These are phyloP conservation scores for Melanerpes formicivorus DNA, from an alignment of 2,113 vertebrate genomes.

Conservation along the genomic window DNA sequence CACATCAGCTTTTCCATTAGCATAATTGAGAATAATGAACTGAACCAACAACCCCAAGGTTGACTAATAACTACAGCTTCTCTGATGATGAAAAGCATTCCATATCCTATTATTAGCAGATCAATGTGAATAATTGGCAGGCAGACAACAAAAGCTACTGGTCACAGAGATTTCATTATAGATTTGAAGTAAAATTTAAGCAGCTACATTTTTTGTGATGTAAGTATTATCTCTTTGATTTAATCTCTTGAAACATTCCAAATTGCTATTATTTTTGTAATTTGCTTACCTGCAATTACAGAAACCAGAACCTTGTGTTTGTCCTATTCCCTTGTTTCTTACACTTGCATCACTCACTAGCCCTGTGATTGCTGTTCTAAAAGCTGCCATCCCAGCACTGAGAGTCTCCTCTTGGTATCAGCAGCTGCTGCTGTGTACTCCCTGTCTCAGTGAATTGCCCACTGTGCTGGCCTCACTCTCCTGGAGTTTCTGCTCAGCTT, in stretches of 20 bases:
- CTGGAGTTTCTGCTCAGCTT: not conserved
- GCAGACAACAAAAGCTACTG: not conserved
- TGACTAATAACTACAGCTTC: slow-evolving; percentile 20
- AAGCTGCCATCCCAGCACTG: not conserved
- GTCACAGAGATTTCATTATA: not conserved
- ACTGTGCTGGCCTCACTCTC: not conserved
- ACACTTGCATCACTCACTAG: not conserved
- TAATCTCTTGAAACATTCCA: not conserved
- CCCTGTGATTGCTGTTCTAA: not conserved
- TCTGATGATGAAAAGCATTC: slow-evolving; percentile 4
- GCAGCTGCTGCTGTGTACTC: not conserved
- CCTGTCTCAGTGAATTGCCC: not conserved
- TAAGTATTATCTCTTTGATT: not conserved
- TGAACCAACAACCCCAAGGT: not conserved
- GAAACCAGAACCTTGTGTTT: not conserved
- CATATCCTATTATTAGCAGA: slow-evolving; percentile 20
- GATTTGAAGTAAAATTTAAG: not conserved
- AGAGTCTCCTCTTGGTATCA: not conserved
- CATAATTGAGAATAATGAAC: slow-evolving; percentile 28
- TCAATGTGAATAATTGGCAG: not conserved
- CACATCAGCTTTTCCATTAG: slow-evolving; percentile 8
- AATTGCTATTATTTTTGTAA: not conserved
- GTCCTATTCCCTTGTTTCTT: not conserved
- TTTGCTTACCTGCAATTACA: not conserved
- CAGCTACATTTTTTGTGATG: not conserved